These are phyloP conservation scores for Macrosiphum euphorbiae DNA, from an alignment of 2,888 invertebrate species.

Conservation along the genomic window DNA sequence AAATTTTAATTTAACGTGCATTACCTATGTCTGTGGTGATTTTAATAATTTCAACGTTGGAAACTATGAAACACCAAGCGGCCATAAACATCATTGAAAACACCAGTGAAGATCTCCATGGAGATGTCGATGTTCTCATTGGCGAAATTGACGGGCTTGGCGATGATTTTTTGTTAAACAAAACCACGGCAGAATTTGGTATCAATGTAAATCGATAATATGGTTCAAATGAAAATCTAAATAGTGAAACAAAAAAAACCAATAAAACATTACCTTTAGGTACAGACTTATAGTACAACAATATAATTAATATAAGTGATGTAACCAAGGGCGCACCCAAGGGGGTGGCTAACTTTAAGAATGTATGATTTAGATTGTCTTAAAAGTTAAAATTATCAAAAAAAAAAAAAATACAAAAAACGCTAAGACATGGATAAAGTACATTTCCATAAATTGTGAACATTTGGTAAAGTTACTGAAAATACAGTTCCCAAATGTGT, in stretches of 20 bases:
- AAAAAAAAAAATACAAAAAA: neutral
- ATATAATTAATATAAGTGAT: neutral
- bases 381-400: no score
- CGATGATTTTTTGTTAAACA: neutral
- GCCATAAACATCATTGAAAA: neutral
- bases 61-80: neutral
- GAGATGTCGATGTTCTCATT: no score
- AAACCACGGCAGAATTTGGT: slow-evolving; percentile 59
- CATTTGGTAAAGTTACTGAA: neutral
- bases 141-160: no score
- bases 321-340: no score
- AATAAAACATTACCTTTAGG: neutral
- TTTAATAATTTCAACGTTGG: no score
- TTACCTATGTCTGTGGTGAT: no score
- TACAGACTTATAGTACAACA: neutral
- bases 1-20: no score
- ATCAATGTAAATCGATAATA: slow-evolving; percentile 73
- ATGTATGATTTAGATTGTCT: neutral
- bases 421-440: neutral
- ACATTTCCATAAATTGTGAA: no score
- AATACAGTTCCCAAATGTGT: neutral
- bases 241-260: slow-evolving; percentile 72
- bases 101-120: neutral
- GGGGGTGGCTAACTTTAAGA: no score
- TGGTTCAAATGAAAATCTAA: slow-evolving; percentile 77